Conservation (phyloP, 2,797 vertebrate genomes). For the Rhodeus uyekii region DNA sequence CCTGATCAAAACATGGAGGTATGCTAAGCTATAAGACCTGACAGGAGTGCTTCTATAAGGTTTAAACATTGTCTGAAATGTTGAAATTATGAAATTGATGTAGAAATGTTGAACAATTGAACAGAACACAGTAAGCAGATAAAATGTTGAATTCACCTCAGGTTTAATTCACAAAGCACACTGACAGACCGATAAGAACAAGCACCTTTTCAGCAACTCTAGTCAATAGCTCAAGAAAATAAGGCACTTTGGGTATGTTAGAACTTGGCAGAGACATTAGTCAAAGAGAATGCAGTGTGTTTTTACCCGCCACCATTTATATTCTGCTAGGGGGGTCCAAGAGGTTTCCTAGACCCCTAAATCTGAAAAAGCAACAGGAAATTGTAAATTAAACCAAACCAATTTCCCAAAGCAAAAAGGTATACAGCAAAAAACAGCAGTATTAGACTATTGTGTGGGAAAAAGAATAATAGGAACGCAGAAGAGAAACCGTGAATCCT, state of each 20-base stretch:
- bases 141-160: conserved; percentile 31
- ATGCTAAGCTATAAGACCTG: background rate
- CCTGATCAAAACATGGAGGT: conserved; percentile 70
- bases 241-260: conserved; percentile 29
- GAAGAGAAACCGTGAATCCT: background rate
- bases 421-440: background rate
- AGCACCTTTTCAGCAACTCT: conserved; percentile 45
- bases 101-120: too few species aligned
- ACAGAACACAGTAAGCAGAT: background rate
- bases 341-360: conserved; percentile 75
- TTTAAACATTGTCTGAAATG: background rate
- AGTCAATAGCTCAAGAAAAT: background rate
- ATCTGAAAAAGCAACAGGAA: conserved; percentile 65
- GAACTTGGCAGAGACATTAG: conserved; percentile 26
- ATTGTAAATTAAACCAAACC: conserved; percentile 60
- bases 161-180: conserved; percentile 68
- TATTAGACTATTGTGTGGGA: background rate
- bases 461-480: background rate
- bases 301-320: conserved; percentile 64
- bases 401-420: conserved; percentile 52
- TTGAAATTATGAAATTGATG: too few species aligned
- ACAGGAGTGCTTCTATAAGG: background rate
- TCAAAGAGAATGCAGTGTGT: conserved; percentile 44
- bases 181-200: conserved; percentile 52
- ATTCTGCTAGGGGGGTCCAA: conserved; percentile 66